Base-by-base conservation (phyloP, 2,888 invertebrate species). In the Sesamia inferens region DNA sequence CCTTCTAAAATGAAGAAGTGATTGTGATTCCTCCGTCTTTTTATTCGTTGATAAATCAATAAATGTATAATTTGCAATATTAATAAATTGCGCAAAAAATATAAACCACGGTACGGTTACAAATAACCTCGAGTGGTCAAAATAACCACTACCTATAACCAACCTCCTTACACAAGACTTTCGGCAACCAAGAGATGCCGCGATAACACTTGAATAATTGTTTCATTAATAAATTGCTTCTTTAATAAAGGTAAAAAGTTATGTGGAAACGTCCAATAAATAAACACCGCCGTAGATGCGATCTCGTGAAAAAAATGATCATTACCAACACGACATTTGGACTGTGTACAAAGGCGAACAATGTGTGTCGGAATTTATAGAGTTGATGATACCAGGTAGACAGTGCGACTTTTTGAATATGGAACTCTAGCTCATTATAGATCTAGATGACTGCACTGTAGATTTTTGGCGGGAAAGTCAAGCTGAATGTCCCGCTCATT, bases 161-260 rank as follows among this genome's bases (percentile, higher is more conserved):
- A 0, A 31, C 31, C n/a, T 65, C n/a, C 51, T 31, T 16, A 74
- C 47, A 74, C 75, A 79, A 81, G 82, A 79, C 79, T 84, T 85
- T 86, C 84, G 88, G 84, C 85, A 85, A 85, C 82, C 79, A 80
- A 85, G 73, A 84, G 92, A 91, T 92, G 91, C 92, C 92, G 59
- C 81, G 94, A 95, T 94, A 95, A 92, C 84, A 76, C 75, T 87
- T 94, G 92, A 95, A 93, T 93, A 94, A 95, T 94, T 92, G 93
- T 94, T 94, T 95, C 93, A 94, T 95, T 95, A 94, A 92, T 93
- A 94, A 94, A 94, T 95, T 93, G 93, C 91, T 92, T 87, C 92
- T 92, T 93, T 93, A 92, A 92, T 93, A 93, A 92, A 93, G 86
- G 90, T 90, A 90, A 90, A 88, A 88, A 89, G 86, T 90, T 90